A percentile compares a stretch with the other conserved stretches of the same genome.
phyloP scores from a whole-genome alignment of 2,888 invertebrate genomes.

The Rhopalosiphum nymphaeae region DNA sequence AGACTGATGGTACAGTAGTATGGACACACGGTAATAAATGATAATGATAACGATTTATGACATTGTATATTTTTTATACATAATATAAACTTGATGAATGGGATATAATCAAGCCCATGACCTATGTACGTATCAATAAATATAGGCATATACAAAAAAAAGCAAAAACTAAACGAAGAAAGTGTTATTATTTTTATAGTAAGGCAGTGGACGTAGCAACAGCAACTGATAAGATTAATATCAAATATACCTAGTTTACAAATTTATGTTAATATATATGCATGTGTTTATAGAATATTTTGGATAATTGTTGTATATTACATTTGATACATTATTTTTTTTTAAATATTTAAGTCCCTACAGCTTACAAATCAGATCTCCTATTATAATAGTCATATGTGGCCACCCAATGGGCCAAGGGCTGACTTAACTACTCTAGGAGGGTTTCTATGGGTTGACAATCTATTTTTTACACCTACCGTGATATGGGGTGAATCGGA shows the following conservation, averaged over 20 bases:
- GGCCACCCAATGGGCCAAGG: too few species aligned
- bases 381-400: too few species aligned
- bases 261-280: background rate
- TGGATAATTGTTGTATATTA: too few species aligned
- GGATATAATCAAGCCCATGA: constrained; percentile 47
- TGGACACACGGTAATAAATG: constrained; percentile 23
- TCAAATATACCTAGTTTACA: background rate
- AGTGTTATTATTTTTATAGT: background rate
- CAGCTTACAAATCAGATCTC: too few species aligned
- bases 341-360: too few species aligned
- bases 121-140: constrained; percentile 10
- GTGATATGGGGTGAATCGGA: too few species aligned
- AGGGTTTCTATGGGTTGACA: too few species aligned
- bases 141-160: background rate
- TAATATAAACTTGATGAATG: constrained; percentile 40
- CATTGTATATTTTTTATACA: constrained; percentile 14
- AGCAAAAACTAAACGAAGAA: background rate
- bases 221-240: background rate
- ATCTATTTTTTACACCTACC: too few species aligned
- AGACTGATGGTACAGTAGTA: constrained; percentile 49
- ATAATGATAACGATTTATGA: constrained; percentile 58
- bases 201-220: background rate
- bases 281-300: too few species aligned
- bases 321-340: too few species aligned
- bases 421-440: too few species aligned